These are phyloP conservation scores for Lycophotia porphyrea DNA, from an alignment of 2,888 invertebrate species.

Conservation along the genomic window DNA sequence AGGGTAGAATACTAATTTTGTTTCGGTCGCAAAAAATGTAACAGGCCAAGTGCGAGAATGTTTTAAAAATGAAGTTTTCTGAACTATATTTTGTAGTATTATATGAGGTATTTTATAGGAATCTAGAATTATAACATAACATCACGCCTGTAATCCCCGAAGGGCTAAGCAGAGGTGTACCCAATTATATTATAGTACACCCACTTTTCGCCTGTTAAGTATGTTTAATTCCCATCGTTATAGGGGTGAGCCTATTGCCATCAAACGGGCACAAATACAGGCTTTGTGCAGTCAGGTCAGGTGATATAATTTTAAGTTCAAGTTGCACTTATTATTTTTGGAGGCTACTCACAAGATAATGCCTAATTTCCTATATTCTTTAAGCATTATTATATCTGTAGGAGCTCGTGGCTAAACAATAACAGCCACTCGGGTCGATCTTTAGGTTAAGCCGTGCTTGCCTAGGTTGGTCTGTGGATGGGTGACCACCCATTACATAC, in stretches of 20 bases:
- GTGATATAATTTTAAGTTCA: too few relatives aligned
- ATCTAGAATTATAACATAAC: neutral
- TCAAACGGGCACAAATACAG: too few relatives aligned
- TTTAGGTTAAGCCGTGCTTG: too few relatives aligned
- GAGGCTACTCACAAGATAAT: neutral
- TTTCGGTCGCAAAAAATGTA: conserved; percentile 44
- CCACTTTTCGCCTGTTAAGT: neutral
- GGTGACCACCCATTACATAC: too few relatives aligned
- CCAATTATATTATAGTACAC: neutral
- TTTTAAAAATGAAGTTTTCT: conserved; percentile 19
- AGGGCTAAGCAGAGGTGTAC: neutral
- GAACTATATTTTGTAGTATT: neutral
- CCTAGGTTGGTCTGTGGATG: too few relatives aligned
- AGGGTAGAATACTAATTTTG: conserved; percentile 64
- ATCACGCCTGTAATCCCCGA: neutral
- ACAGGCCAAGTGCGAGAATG: conserved; percentile 24
- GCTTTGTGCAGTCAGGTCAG: too few relatives aligned
- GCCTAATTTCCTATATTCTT: too few relatives aligned
- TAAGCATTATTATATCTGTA: too few relatives aligned
- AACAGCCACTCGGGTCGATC: too few relatives aligned
- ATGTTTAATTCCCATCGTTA: neutral
- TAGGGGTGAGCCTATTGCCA: too few relatives aligned
- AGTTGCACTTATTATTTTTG: neutral
- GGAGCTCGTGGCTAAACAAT: too few relatives aligned
- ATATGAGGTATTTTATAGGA: neutral